phyloP scores from a whole-genome alignment of 2,113 vertebrate species.

The Prunella himalayana region DNA sequence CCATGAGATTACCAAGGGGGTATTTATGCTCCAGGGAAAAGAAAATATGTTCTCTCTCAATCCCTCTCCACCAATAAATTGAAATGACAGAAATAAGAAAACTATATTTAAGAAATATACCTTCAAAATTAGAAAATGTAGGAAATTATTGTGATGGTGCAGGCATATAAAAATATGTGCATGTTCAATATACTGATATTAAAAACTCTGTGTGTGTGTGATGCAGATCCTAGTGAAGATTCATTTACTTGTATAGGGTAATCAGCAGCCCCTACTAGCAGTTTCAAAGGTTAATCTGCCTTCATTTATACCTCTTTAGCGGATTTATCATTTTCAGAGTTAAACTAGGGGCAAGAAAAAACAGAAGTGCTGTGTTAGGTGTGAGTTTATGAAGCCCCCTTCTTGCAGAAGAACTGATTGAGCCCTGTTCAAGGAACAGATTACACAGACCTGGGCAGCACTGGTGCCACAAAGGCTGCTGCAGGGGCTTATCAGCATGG shows the following conservation, averaged over 20 bases:
- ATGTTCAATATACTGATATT: background rate
- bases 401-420: background rate
- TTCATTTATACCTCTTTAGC: background rate
- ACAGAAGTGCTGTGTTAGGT: background rate
- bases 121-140: background rate
- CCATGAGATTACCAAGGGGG: background rate
- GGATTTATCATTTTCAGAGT: slow-evolving; percentile 4
- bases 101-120: rapidly evolving
- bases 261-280: background rate
- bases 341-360: background rate
- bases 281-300: slow-evolving; percentile 9
- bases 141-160: background rate
- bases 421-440: background rate
- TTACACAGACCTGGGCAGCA: background rate
- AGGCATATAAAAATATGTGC: background rate
- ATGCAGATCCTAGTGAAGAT: background rate
- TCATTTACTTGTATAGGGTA: background rate
- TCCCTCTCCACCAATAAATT: rapidly evolving
- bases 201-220: background rate
- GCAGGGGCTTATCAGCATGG: background rate
- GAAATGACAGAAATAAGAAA: background rate
- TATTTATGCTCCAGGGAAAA: background rate
- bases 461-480: background rate
- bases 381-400: background rate
- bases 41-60: background rate